These are phyloP conservation scores for Pachypeltis micranthus DNA, from an alignment of 1,140 invertebrate genomes.

Conservation along the genomic window DNA sequence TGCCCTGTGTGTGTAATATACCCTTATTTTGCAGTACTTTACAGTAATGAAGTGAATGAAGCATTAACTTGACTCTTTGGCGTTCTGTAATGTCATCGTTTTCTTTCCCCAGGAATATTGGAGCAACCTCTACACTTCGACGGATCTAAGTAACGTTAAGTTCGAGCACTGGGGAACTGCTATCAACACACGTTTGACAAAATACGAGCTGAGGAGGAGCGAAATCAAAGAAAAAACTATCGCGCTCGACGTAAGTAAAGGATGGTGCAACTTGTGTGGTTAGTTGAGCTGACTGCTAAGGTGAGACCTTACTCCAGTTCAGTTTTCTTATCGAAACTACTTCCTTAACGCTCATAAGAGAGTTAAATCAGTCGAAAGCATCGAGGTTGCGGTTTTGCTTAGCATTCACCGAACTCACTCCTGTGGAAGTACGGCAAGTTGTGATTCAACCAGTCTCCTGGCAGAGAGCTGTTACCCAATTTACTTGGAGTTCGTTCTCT, in stretches of 20 bases:
- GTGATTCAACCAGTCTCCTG: no score
- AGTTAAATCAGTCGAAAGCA: background rate
- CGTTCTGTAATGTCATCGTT: no score
- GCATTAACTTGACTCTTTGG: no score
- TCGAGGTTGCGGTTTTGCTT: no score
- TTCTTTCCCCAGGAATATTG: background rate
- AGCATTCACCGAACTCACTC: no score
- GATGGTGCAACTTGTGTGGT: conserved; percentile 25
- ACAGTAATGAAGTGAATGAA: no score
- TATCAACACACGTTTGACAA: background rate
- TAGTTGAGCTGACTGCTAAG: background rate
- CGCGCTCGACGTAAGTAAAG: conserved; percentile 14
- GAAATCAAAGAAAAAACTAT: background rate
- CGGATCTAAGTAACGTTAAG: background rate
- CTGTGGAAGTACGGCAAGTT: no score
- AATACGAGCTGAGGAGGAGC: background rate
- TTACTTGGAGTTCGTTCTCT: no score
- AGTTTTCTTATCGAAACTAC: no score
- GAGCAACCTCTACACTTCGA: background rate
- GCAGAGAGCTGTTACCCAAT: no score
- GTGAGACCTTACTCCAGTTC: background rate
- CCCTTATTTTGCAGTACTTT: no score
- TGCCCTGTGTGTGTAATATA: no score
- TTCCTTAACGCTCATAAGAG: background rate
- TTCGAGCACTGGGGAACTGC: background rate